Percentiles rank a stretch among this genome's conserved stretches.
These are phyloP conservation scores for Sprattus sprattus DNA, from an alignment of 2,113 vertebrate species.

Conservation along the genomic window DNA sequence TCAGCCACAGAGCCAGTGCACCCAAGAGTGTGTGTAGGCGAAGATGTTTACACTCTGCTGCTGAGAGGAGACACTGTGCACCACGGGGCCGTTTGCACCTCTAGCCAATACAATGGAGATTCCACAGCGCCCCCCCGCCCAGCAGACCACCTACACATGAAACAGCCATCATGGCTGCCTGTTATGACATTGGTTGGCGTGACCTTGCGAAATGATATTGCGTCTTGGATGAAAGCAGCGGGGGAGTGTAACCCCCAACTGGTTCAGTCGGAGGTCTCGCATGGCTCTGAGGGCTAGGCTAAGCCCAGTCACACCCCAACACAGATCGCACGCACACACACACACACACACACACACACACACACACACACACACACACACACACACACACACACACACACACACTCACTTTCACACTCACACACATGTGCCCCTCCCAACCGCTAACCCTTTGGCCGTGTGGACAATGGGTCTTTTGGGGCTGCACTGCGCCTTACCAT, in stretches of 20 bases:
- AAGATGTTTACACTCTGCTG: not conserved
- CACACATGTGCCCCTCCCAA: not conserved
- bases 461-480: conserved; percentile 50
- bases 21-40: not conserved
- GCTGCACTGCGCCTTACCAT: conserved; percentile 30
- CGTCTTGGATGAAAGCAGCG: conserved; percentile 30
- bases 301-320: not conserved
- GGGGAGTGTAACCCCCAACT: conserved; percentile 19
- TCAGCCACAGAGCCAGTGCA: not conserved
- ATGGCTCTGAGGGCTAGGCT: conserved; percentile 30
- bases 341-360: not conserved
- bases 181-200: not conserved
- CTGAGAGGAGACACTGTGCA: not conserved
- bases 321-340: not conserved
- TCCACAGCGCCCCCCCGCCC: not conserved
- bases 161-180: conserved; percentile 6
- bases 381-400: not conserved
- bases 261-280: conserved; percentile 35
- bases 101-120: conserved; percentile 11
- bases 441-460: not conserved
- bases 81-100: not conserved
- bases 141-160: not conserved
- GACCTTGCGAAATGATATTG: conserved; percentile 23
- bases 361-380: not conserved
- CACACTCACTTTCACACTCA: not conserved